Conservation (phyloP, 2,888 invertebrate genomes). For the Geotrupes spiniger region DNA sequence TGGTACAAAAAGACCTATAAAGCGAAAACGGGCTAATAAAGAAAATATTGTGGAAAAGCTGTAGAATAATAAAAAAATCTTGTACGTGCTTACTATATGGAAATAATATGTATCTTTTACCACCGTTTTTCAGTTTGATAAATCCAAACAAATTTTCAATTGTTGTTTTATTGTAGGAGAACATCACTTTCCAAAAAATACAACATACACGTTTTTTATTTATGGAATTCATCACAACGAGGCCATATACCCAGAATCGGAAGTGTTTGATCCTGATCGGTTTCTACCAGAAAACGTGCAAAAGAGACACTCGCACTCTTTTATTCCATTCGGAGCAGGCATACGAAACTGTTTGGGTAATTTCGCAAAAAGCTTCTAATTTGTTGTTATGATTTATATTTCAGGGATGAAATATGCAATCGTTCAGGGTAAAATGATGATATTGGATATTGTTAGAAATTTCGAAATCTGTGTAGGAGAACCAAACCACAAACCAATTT, state of each 20-base stretch:
- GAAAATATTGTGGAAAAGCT: too few relatives aligned
- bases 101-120: too few relatives aligned
- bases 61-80: too few relatives aligned
- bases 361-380: background rate
- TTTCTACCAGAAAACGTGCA: slow-evolving; percentile 19
- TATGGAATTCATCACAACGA: slow-evolving; percentile 18
- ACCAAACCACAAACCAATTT: slow-evolving; percentile 8
- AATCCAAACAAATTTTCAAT: too few relatives aligned
- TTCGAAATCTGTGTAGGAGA: slow-evolving; percentile 12
- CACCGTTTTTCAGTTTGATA: too few relatives aligned
- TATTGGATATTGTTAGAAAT: slow-evolving; percentile 6
- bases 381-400: background rate
- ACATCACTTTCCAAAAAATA: too few relatives aligned
- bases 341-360: slow-evolving; percentile 7
- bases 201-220: too few relatives aligned
- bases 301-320: background rate
- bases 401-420: slow-evolving; percentile 8
- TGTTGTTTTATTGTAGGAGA: background rate
- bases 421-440: background rate
- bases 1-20: too few relatives aligned
- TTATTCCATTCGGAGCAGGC: slow-evolving; percentile 4
- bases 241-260: slow-evolving; percentile 22
- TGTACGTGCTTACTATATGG: too few relatives aligned
- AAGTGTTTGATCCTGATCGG: slow-evolving; percentile 24
- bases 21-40: too few relatives aligned